Percentiles rank a stretch among this genome's conserved stretches.
These are phyloP conservation scores for Tetranychus piercei DNA, from an alignment of 2,888 invertebrate genomes.

Conservation along the genomic window DNA sequence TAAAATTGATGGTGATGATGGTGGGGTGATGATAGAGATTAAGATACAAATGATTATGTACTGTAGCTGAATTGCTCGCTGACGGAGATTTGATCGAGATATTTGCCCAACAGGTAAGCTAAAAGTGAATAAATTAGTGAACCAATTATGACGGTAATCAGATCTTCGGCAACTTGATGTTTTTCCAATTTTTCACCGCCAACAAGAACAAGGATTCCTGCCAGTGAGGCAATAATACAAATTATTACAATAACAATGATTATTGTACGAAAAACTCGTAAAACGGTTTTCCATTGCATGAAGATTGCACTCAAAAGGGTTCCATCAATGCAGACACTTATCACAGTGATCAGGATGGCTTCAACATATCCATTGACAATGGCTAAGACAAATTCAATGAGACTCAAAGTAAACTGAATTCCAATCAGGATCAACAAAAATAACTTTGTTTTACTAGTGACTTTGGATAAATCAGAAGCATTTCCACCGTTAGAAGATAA, in stretches of 20 bases:
- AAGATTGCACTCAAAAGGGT: constrained; percentile 3
- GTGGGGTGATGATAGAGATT: too few relatives aligned
- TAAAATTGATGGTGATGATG: too few relatives aligned
- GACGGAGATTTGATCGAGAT: constrained; percentile 7
- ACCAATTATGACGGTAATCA: constrained; percentile 2
- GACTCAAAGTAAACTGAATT: neutral
- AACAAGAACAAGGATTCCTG: neutral
- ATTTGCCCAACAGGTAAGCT: constrained; percentile 3
- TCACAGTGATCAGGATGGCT: constrained; percentile 5
- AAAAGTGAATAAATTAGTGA: constrained; percentile 7
- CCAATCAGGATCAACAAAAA: constrained; percentile 4
- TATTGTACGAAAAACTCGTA: constrained; percentile 5
- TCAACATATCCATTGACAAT: constrained; percentile 8
- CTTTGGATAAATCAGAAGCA: neutral
- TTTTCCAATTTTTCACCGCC: constrained; percentile 9
- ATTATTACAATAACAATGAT: constrained; percentile 6
- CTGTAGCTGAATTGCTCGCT: constrained; percentile 7
- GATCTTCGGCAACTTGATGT: neutral
- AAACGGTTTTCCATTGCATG: constrained; percentile 7
- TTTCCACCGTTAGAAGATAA: neutral
- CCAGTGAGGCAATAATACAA: constrained; percentile 4
- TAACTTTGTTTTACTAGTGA: constrained; percentile 1
- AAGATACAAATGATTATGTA: neutral
- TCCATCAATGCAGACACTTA: constrained; percentile 5
- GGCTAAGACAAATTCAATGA: constrained; percentile 2